A percentile compares a stretch with the other conserved stretches of the same genome.
Evolutionary conservation across 1,140 invertebrate species (phyloP).

Genomic region (Plectus sambesii): DNA sequence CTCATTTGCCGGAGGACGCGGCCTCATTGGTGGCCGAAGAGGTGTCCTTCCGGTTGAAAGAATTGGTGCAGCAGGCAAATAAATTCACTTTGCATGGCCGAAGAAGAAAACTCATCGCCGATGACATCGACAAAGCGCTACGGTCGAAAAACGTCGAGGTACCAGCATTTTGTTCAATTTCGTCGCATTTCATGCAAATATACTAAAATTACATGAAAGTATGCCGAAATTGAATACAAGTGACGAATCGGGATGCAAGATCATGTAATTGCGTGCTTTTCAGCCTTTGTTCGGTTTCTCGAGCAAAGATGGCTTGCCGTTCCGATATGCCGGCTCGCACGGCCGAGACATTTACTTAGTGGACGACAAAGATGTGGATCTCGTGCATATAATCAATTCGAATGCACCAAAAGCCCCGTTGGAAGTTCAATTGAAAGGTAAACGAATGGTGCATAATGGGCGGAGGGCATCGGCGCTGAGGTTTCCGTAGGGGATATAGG

Average conservation of each 20-base stretch:
- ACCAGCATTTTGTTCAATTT: background rate
- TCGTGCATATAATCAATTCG: slow-evolving; percentile 17
- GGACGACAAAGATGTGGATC: slow-evolving; percentile 30
- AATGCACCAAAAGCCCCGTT: slow-evolving; percentile 28
- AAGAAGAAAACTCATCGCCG: slow-evolving; percentile 17
- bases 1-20: no score
- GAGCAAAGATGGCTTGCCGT: slow-evolving; percentile 4
- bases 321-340: slow-evolving; percentile 21
- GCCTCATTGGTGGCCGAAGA: no score
- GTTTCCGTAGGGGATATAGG: no score
- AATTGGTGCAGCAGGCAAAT: background rate
- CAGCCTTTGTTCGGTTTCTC: background rate
- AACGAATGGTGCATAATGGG: background rate
- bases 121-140: slow-evolving; percentile 26
- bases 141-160: slow-evolving; percentile 26
- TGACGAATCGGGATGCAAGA: no score
- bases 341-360: slow-evolving; percentile 24
- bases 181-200: background rate
- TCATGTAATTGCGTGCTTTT: slow-evolving; percentile 6
- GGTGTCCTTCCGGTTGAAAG: no score
- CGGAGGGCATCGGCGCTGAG: background rate
- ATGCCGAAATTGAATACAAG: no score
- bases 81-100: slow-evolving; percentile 12
- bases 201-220: no score
- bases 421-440: slow-evolving; percentile 28